These are phyloP conservation scores for Melangyna quadrimaculata DNA, from an alignment of 2,888 invertebrate species.

Conservation along the genomic window DNA sequence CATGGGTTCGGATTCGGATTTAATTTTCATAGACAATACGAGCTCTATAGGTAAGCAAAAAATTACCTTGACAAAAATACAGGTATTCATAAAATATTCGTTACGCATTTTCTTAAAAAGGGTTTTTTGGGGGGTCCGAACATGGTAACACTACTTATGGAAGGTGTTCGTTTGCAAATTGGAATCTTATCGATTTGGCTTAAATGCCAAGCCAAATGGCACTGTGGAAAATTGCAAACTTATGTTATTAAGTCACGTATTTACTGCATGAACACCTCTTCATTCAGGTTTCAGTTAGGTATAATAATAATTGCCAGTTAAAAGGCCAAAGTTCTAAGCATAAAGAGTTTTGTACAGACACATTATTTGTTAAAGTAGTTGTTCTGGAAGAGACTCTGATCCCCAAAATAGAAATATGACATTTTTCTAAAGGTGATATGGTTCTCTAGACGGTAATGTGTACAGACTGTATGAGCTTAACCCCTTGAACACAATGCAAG, in stretches of 20 bases:
- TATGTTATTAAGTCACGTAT: slow-evolving; percentile 52
- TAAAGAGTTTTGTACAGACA: neutral
- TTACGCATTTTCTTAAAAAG: slow-evolving; percentile 1
- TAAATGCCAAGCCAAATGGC: slow-evolving; percentile 11
- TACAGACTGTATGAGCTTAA: no score
- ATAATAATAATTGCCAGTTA: slow-evolving; percentile 34
- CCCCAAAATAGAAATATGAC: neutral
- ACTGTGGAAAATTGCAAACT: slow-evolving; percentile 7
- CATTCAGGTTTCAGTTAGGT: no score
- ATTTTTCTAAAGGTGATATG: neutral
- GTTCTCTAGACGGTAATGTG: neutral
- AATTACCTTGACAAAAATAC: neutral
- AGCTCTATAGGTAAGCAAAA: slow-evolving; percentile 11
- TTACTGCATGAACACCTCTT: no score
- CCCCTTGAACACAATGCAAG: no score
- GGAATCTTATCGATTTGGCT: slow-evolving; percentile 34
- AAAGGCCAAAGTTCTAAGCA: neutral
- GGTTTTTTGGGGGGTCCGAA: neutral
- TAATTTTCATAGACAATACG: neutral
- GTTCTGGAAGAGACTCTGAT: neutral
- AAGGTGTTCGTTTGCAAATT: slow-evolving; percentile 34
- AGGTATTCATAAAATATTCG: slow-evolving; percentile 34
- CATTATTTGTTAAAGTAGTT: neutral
- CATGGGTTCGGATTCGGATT: neutral
- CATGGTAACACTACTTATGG: neutral